These are phyloP conservation scores for Eupsilia transversa DNA, from an alignment of 2,888 invertebrate genomes.

Conservation along the genomic window DNA sequence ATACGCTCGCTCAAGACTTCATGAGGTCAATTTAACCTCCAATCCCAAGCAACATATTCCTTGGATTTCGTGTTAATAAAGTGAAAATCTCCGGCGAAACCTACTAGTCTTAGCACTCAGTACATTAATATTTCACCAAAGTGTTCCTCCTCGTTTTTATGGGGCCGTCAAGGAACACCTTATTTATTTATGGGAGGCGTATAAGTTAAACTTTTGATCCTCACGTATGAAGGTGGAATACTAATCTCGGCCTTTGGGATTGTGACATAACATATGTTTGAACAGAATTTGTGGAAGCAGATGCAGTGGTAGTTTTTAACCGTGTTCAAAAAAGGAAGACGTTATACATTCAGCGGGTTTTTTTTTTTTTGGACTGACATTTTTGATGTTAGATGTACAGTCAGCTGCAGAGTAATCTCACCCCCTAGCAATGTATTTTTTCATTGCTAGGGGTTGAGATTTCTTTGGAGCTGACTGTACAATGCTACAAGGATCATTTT, in stretches of 20 bases:
- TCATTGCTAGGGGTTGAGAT: too few species aligned
- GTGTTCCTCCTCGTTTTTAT: slow-evolving; percentile 56
- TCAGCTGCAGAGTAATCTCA: too few species aligned
- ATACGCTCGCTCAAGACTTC: background rate
- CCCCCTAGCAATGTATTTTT: too few species aligned
- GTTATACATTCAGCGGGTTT: too few species aligned
- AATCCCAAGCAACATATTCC: background rate
- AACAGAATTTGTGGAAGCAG: background rate
- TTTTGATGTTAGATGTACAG: background rate
- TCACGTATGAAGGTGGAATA: slow-evolving; percentile 52
- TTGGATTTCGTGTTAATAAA: slow-evolving; percentile 30
- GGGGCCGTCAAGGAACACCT: slow-evolving; percentile 39
- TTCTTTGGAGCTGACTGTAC: too few species aligned
- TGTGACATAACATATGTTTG: slow-evolving; percentile 6
- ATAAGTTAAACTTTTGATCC: slow-evolving; percentile 67
- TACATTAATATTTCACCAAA: slow-evolving; percentile 58
- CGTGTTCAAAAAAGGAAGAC: too few species aligned
- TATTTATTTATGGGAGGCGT: slow-evolving; percentile 62
- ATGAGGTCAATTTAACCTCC: background rate
- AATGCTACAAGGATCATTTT: too few species aligned
- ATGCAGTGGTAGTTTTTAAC: background rate
- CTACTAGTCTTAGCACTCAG: slow-evolving; percentile 24
- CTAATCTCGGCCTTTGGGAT: slow-evolving; percentile 47
- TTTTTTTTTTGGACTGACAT: background rate
- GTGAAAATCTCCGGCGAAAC: slow-evolving; percentile 32